Evolutionary conservation across 2,113 vertebrate genomes (phyloP), one percentile per base, ranked within the genome.

Genomic region (Geococcyx californianus): DNA sequence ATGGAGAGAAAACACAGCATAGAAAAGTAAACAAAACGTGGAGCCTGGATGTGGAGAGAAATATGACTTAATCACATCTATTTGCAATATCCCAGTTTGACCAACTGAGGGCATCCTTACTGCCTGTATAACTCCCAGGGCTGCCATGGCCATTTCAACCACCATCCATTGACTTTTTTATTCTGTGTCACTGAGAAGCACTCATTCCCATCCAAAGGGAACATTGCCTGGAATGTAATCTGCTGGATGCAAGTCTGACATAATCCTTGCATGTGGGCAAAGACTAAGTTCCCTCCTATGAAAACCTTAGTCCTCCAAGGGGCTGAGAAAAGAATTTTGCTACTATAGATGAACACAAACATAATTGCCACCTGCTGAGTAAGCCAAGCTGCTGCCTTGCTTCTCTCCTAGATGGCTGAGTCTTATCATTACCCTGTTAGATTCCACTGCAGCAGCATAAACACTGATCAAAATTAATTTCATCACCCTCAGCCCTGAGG

Each of bases 21-120:
- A 18, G 66, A 42, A 69, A 52, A 74, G 18, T 8, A 40, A 54
- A 10, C 31, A 66, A 55, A 51, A 73, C 40, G 2, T 18, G n/a
- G 69, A 70, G 36, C 29, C 52, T 42, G 42, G 29, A 23, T 59
- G 9, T 45, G 16, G 67, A 59, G 52, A 47, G 47, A 92, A 88
- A 77, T 21, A 8, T 23, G 67, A 31, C 47, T 70, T 72, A 28
- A 31, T 54, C 56, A 49, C 26, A 23, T 7, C 34, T 40, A 10
- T 45, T 16, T 64, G 66, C 52, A 47, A 15, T 73, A 90, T 62
- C 76, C 29, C 40, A 20, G 0, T 52, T 1, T 75, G 91, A 75
- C 86, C 78, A 84, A 33, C 28, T 79, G 87, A 78, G 87, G 89
- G 74, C 84, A 82, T 36, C 62, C 83, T 88, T 42, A 56, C 19